A percentile compares a stretch with the other conserved stretches of the same genome.
Conservation (phyloP, 2,797 vertebrate species). For the Meriones psammophilus region DNA sequence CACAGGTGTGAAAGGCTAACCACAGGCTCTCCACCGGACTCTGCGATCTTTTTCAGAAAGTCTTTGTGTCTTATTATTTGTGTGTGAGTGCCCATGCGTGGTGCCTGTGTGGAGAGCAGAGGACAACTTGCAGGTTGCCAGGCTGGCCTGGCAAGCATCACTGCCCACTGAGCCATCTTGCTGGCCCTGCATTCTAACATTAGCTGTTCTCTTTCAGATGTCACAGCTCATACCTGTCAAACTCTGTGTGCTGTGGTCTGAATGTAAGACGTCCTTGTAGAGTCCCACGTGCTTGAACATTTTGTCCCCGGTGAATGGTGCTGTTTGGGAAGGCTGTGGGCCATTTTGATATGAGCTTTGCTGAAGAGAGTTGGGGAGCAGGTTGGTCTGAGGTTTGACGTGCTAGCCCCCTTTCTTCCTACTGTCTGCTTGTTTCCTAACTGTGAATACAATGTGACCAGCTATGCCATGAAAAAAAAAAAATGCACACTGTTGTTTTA, state of each 20-base stretch:
- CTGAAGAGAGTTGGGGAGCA: too few species aligned
- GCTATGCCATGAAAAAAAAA: neutral
- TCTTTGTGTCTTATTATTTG: neutral
- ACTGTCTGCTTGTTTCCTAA: neutral
- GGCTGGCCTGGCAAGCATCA: neutral
- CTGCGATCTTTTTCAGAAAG: constrained; percentile 37
- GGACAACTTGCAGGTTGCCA: neutral
- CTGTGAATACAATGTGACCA: neutral
- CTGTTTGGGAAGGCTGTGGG: neutral
- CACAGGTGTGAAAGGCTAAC: constrained; percentile 15
- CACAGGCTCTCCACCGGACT: constrained; percentile 55
- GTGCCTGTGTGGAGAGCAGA: too few species aligned
- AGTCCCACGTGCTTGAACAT: neutral
- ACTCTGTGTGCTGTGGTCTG: neutral
- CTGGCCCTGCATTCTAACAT: neutral
- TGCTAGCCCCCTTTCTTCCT: neutral
- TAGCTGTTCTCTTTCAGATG: constrained; percentile 69
- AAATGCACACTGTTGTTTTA: constrained; percentile 53
- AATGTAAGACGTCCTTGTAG: neutral
- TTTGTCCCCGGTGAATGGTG: neutral
- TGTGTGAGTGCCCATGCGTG: neutral
- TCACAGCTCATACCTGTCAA: constrained; percentile 61
- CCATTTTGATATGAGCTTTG: neutral
- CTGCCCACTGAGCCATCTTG: neutral
- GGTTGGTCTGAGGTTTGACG: neutral